Evolutionary conservation across 2,113 vertebrate species (phyloP).

Genomic region (Columba livia): DNA sequence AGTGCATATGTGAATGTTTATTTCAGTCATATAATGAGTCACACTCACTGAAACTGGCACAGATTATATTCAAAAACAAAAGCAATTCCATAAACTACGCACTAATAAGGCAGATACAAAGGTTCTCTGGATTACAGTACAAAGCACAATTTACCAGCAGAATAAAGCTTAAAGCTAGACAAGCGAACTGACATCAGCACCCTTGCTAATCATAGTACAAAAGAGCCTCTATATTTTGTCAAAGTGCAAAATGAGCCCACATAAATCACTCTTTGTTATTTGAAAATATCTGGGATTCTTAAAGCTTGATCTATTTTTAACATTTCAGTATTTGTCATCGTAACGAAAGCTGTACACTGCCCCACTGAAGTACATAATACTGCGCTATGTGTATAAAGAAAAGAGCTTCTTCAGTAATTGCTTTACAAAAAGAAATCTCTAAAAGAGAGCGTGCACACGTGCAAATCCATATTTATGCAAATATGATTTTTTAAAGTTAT

Average conservation of each 20-base stretch:
- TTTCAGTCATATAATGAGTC: slow-evolving; percentile 77
- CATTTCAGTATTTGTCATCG: slow-evolving; percentile 53
- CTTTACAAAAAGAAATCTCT: not conserved
- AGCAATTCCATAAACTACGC: slow-evolving; percentile 81
- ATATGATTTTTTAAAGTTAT: not conserved
- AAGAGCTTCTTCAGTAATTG: not conserved
- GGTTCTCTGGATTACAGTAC: slow-evolving; percentile 79
- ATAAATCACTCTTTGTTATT: slow-evolving; percentile 87
- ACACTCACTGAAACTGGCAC: slow-evolving; percentile 76
- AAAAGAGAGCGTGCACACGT: not conserved
- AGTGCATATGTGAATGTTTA: slow-evolving; percentile 74
- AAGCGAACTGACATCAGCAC: slow-evolving; percentile 82
- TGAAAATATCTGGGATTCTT: slow-evolving; percentile 88
- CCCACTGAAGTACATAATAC: not conserved
- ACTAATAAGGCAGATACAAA: slow-evolving; percentile 81
- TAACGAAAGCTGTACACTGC: slow-evolving; percentile 25
- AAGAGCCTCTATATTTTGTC: slow-evolving; percentile 80
- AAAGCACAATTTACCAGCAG: slow-evolving; percentile 84
- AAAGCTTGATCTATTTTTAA: slow-evolving; percentile 85
- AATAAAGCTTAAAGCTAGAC: slow-evolving; percentile 81
- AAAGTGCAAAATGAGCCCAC: slow-evolving; percentile 70
- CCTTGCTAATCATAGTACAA: slow-evolving; percentile 83
- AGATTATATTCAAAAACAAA: slow-evolving; percentile 74
- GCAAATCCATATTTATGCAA: fast-evolving
- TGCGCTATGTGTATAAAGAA: not conserved